Base-by-base conservation (phyloP, 30 jellyfish, hydroid and myxozoan genomes). In the Aurelia aurita region DNA sequence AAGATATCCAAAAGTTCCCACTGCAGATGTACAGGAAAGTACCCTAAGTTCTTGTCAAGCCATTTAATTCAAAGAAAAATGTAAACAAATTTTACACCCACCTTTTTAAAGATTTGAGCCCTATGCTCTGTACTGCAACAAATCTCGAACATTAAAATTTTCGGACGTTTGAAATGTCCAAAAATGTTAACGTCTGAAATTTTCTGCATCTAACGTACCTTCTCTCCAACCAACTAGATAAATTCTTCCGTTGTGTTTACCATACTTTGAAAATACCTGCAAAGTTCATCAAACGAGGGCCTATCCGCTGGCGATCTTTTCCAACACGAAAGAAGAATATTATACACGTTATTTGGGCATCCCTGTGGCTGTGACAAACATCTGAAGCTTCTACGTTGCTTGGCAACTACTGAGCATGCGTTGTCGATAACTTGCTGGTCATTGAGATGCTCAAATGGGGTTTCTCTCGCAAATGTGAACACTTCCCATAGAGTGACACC, bases 401-500 rank as follows among this genome's bases (percentile, higher is more conserved):
- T 64, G 28, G 93, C 96, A 60, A 92, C 92, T 47, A 75, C 79
- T 3, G 93, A 90, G 84, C 98, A 87, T 43, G 98, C 98, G 62
- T 80, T 82, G 32, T 87, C 97, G 44, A 92, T 92, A 23, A 92
- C 97, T 49, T 92, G 93, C 62, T 78, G 96, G 66, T 92, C 98
- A 32, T 64, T 74, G 25, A 92, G 63, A 20, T 80, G 66, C 18
- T 72, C 74, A 62, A 72, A 92, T 15, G 98, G 98, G 19, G 98
- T 57, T n/a, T 92, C 97, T 34, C 95, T 77, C 18, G 98, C 98
- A 68, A 87, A 87, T 22, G 96, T 87, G n/a, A 92, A 81, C 16
- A 92, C 77, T 74, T 92, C 98, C 98, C 98, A 92, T n/a, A 92
- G 75, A 2, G 98, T 92, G 55, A 92, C 97, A 31, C 93, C 98